These are phyloP conservation scores for Prinia subflava DNA, from an alignment of 2,113 vertebrate species.

Conservation along the genomic window DNA sequence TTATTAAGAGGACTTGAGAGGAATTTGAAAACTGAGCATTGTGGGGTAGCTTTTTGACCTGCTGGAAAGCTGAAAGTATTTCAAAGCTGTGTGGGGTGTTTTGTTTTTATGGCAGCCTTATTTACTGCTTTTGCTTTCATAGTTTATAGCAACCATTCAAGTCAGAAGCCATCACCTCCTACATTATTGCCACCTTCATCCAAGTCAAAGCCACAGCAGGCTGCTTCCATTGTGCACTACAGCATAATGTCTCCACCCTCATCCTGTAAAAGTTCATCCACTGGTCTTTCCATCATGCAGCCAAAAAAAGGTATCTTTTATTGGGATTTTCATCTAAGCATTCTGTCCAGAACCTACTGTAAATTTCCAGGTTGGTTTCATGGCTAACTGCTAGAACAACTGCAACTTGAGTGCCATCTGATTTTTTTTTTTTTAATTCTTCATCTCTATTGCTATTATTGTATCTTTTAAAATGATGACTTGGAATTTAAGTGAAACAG, in stretches of 20 bases:
- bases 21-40: neutral
- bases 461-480: neutral
- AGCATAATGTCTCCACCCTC: constrained; percentile 59
- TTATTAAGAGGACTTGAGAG: neutral
- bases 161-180: constrained; percentile 64
- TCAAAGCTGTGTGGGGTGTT: neutral
- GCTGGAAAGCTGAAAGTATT: neutral
- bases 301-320: constrained; percentile 56
- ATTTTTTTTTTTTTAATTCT: neutral
- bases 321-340: constrained; percentile 14
- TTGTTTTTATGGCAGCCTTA: constrained; percentile 5
- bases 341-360: neutral
- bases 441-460: neutral
- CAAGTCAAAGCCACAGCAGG: constrained; percentile 58
- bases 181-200: constrained; percentile 62
- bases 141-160: constrained; percentile 62
- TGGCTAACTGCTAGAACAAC: neutral
- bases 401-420: neutral
- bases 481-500: neutral
- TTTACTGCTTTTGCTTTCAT: constrained; percentile 48
- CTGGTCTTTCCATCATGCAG: constrained; percentile 62
- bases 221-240: constrained; percentile 63
- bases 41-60: neutral
- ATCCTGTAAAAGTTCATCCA: constrained; percentile 60
- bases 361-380: neutral